Evolutionary conservation across 2,797 vertebrate genomes (phyloP), one percentile per base, ranked within the genome.

Genomic region (Emydoidea blandingii): DNA sequence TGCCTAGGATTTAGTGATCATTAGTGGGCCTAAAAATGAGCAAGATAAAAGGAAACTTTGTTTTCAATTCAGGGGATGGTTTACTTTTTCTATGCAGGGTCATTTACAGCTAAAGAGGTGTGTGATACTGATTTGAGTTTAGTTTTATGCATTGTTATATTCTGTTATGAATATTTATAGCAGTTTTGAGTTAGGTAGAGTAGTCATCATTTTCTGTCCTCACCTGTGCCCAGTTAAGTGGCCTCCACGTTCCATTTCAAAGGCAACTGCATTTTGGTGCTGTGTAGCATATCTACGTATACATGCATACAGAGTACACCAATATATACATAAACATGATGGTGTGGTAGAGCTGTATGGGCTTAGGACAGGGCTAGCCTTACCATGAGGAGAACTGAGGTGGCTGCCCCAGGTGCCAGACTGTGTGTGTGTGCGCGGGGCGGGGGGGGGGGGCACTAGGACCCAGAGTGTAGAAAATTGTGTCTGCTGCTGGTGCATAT

Each of bases 71-170:
- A 91, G 27, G 2, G 4, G 1, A 50, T 72, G n/a, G 6, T 93
- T 95, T 94, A 5, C 3, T 87, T 89, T 92, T 94, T 91, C 74
- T n/a, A n/a, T 53, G 37, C 15, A 59, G 52, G 25, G 57, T 92
- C 87, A 86, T 85, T 95, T 88, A 47, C 52, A 52, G 41, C 29
- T 82, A 57, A 92, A 81, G 50, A 94, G 23, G 9, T 84, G 2
- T 76, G 23, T 52, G 4, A 50, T 76, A 18, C 50, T 93, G 82
- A 94, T 96, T 65, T 96, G 85, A 91, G 37, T 95, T 95, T 78
- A 59, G 18, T 44, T 89, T 78, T 85, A 89, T 79, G 8, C 27
- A 78, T 82, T 3, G 1, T 74, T 84, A 2, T 68, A 88, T 92
- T 80, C 4, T 52, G 3, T 44, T 86, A 83, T 56, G 57, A 96